Base-by-base conservation (phyloP, 2,888 invertebrate species). In the Torymus auratus region DNA sequence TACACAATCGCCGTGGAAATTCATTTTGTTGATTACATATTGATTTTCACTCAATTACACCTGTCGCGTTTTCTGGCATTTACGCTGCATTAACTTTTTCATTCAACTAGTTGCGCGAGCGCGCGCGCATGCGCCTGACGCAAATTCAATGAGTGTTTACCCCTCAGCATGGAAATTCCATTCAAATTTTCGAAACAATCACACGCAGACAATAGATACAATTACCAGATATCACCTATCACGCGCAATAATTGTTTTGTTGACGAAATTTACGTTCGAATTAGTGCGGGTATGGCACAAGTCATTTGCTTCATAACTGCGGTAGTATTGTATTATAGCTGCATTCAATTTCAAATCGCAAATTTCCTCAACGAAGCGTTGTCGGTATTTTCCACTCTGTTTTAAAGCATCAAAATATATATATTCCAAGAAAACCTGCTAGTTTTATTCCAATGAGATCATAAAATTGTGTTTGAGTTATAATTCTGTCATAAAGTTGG, bases 31-130 rank as follows among this genome's bases (percentile, higher is more conserved):
- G 58, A 81, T 78, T 73, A 64, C 77, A 15, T 62, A 80, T 80
- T 69, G 81, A 77, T 64, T 64, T 55, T 55, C 70, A 60, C 56
- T 73, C 68, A 78, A 81, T 78, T 78, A 78, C 77, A 70, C 15
- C 58, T 56, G 77, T 73, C 77, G 52, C 77, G 52, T 53, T 81
- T 69, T 60, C 64, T 69, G 28, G 62, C 53, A 14, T 72, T 81
- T 72, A 81, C 72, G 52, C 17, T 65, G 50, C 55, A 67, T 77
- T 77, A 53, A 72, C 67, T 80, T 80, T 80, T 76, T 80, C 68
- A 80, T 68, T 77, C 52, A 41, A 76, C 56, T 56, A 56, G 72
- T 72, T 56, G 61, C 23, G 50, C 72, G 61, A 5, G 41, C 41
- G 61, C 23, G 50, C 72, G 61, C 41, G 41, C 41, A 41, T 62